phyloP scores from a whole-genome alignment of 2,797 vertebrate genomes.

The Anabacerthia variegaticeps region DNA sequence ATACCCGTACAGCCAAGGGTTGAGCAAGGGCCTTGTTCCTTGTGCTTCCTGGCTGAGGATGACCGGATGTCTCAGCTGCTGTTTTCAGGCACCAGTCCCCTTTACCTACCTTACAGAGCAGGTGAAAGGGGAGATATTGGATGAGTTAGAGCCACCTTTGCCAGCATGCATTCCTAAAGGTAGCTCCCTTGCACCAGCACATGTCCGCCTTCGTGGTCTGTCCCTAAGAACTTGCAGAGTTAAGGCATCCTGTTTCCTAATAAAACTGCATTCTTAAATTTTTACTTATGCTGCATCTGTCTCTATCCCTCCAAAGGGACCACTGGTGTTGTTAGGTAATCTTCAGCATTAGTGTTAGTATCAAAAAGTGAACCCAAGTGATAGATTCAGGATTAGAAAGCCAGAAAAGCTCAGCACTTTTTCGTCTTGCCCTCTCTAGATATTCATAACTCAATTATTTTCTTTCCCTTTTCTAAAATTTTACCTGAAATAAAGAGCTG shows the following conservation, averaged over 20 bases:
- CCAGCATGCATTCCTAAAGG: background rate
- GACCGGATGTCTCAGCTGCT: background rate
- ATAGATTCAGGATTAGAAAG: background rate
- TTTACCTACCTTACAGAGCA: background rate
- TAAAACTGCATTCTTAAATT: background rate
- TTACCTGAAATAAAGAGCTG: background rate
- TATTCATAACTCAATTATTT: background rate
- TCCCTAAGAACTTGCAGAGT: background rate
- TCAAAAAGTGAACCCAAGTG: background rate
- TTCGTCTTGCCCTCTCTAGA: background rate
- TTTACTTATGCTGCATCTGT: background rate
- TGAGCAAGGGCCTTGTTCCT: background rate
- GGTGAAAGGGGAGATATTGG: rapidly evolving
- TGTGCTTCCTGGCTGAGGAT: background rate
- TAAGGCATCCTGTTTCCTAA: background rate
- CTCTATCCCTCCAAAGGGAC: background rate
- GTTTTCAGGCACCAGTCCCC: background rate
- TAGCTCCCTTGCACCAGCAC: background rate
- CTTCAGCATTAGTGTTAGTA: background rate
- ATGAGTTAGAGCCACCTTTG: background rate
- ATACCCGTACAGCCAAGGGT: background rate
- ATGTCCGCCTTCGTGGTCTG: background rate
- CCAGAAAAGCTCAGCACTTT: background rate
- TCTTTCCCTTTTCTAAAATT: background rate
- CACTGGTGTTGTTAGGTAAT: background rate